Conservation (phyloP, 2,888 invertebrate genomes). For the Coecobrya sp. region DNA sequence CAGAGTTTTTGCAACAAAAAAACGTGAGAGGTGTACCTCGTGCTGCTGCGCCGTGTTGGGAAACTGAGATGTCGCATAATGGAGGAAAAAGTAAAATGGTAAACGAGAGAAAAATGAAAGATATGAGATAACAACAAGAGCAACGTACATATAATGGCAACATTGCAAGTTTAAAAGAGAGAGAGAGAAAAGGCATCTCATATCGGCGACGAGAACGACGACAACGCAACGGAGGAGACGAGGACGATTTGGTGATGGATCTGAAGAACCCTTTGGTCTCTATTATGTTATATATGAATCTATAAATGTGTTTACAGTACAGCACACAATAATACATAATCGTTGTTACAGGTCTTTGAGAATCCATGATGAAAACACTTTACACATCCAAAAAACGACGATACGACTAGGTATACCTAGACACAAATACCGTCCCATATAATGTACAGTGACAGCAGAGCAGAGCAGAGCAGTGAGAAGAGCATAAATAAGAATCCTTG, state of each 20-base stretch:
- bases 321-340: slow-evolving; percentile 66
- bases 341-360: slow-evolving; percentile 27
- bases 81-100: slow-evolving; percentile 46
- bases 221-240: slow-evolving; percentile 27
- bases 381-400: neutral
- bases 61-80: slow-evolving; percentile 5
- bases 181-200: slow-evolving; percentile 69
- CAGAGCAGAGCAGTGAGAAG: slow-evolving; percentile 48
- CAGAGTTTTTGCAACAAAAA: slow-evolving; percentile 16
- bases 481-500: slow-evolving; percentile 79
- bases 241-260: slow-evolving; percentile 75
- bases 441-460: slow-evolving; percentile 16
- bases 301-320: slow-evolving; percentile 69
- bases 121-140: slow-evolving; percentile 68
- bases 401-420: neutral
- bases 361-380: slow-evolving; percentile 60
- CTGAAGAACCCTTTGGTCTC: slow-evolving; percentile 78
- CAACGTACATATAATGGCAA: slow-evolving; percentile 28
- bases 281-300: slow-evolving; percentile 54
- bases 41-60: neutral
- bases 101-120: slow-evolving; percentile 65
- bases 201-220: slow-evolving; percentile 47
- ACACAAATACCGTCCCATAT: neutral
- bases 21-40: slow-evolving; percentile 16
- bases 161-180: slow-evolving; percentile 51